Evolutionary conservation across 2,113 vertebrate species (phyloP), one percentile per base, ranked within the genome.

Genomic region (Clarias batrachus): DNA sequence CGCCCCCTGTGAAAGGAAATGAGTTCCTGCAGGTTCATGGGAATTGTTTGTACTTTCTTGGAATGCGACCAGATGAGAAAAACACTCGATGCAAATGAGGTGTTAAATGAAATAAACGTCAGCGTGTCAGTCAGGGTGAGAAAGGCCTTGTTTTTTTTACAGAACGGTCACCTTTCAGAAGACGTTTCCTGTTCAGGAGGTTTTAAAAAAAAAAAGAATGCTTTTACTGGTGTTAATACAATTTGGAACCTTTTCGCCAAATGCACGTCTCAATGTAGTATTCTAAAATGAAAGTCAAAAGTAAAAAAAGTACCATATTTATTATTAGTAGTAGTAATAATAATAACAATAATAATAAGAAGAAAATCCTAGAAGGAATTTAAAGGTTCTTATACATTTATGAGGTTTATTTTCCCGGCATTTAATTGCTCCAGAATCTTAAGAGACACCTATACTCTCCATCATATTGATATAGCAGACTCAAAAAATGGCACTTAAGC

Each of bases 51-150:
- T 65, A 30, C 41, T 84, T 66, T 87, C 76, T 83, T 91, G 92
- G 92, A 94, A 93, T 93, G 90, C 81, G 83, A 90, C 92, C 93
- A 93, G 89, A 93, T 93, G 92, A 93, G 88, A 90, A 89, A 73
- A 88, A 89, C 80, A 71, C 37, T 33, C 19, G 79, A 87, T 27
- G 84, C 92, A 92, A 94, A 95, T 93, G 91, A 94, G 91, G 94
- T 94, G 94, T 94, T 91, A 94, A 92, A 87, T 63, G 91, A 95
- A 94, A 93, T 92, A 94, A 94, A 95, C 94, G 93, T 93, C 90
- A 86, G 88, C 52, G 84, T 82, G 89, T 92, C 90, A 89, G 81
- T 76, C 62, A 90, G 2, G 88, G 86, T 90, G 91, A 93, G 88
- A 85, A 82, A 87, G 56, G 17, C 54, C 19, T 80, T 93, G 92